A percentile compares a stretch with the other conserved stretches of the same genome.
Evolutionary conservation across 2,888 invertebrate species (phyloP).

Genomic region (Lasioglossum oenotherae): DNA sequence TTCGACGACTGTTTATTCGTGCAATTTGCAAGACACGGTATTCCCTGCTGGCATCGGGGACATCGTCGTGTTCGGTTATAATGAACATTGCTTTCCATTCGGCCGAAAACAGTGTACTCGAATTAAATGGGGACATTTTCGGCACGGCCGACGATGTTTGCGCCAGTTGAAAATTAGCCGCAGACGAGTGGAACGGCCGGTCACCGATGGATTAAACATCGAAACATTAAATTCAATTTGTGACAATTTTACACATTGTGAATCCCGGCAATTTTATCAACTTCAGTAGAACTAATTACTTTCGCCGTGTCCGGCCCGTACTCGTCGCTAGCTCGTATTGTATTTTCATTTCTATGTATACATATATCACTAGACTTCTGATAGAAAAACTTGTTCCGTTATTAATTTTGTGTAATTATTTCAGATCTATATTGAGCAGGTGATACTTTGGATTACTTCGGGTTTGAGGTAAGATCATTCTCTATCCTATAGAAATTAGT

Average conservation of each 20-base stretch:
- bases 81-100: slow-evolving; percentile 41
- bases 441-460: not conserved
- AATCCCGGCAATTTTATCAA: not conserved
- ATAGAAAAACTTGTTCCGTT: not conserved
- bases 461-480: too few relatives aligned
- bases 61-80: slow-evolving; percentile 42
- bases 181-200: not conserved
- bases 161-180: slow-evolving; percentile 40
- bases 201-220: slow-evolving; percentile 40
- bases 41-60: slow-evolving; percentile 26
- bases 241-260: not conserved
- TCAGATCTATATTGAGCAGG: not conserved
- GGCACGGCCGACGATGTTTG: slow-evolving; percentile 14
- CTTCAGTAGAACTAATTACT: not conserved
- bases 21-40: slow-evolving; percentile 57
- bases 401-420: not conserved
- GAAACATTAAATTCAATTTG: slow-evolving; percentile 35
- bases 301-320: not conserved
- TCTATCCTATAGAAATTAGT: too few relatives aligned
- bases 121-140: slow-evolving; percentile 48
- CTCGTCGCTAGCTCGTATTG: not conserved
- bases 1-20: slow-evolving; percentile 49
- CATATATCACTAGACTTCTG: not conserved
- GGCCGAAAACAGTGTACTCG: slow-evolving; percentile 42
- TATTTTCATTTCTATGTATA: not conserved